Percentiles rank a stretch among this genome's conserved stretches.
Conservation (phyloP, 1,140 invertebrate species). For the Hetaerina americana region DNA sequence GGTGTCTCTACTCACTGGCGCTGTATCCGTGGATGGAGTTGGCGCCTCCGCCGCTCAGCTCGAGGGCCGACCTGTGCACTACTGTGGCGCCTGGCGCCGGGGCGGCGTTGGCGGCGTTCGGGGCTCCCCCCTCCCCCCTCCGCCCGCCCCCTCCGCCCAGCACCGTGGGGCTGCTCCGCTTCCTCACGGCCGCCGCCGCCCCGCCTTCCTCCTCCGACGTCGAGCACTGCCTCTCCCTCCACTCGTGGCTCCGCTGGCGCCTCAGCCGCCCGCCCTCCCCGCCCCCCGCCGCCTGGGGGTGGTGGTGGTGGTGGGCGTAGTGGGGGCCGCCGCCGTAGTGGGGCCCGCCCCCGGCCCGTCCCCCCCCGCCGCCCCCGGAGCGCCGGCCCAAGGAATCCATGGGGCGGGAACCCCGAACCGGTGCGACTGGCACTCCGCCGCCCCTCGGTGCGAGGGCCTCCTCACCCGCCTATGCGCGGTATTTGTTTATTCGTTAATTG, state of each 20-base stretch:
- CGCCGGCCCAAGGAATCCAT: not conserved
- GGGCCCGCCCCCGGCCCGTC: not conserved
- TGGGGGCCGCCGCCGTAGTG: not conserved
- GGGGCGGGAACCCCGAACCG: too few relatives aligned
- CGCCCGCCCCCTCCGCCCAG: not conserved
- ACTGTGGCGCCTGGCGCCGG: too few relatives aligned
- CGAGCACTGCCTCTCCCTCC: slow-evolving; percentile 13
- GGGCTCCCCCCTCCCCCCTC: not conserved
- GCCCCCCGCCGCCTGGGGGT: not conserved
- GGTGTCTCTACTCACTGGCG: too few relatives aligned
- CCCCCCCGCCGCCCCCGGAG: not conserved
- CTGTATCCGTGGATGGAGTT: too few relatives aligned
- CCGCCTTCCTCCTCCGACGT: slow-evolving; percentile 13
- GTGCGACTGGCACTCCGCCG: too few relatives aligned
- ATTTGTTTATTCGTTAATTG: too few relatives aligned
- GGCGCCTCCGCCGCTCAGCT: not conserved
- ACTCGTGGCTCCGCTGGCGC: slow-evolving; percentile 12
- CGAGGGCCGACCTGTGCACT: not conserved
- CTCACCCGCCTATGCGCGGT: too few relatives aligned
- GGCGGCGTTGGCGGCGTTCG: too few relatives aligned
- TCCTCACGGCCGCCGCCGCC: not conserved
- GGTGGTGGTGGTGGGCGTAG: not conserved
- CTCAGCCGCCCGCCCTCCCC: slow-evolving; percentile 6
- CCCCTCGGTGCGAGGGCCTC: too few relatives aligned
- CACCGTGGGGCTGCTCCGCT: slow-evolving; percentile 2